A percentile compares a stretch with the other conserved stretches of the same genome.
Conservation (phyloP, 2,113 vertebrate genomes). For the Rutilus rutilus region DNA sequence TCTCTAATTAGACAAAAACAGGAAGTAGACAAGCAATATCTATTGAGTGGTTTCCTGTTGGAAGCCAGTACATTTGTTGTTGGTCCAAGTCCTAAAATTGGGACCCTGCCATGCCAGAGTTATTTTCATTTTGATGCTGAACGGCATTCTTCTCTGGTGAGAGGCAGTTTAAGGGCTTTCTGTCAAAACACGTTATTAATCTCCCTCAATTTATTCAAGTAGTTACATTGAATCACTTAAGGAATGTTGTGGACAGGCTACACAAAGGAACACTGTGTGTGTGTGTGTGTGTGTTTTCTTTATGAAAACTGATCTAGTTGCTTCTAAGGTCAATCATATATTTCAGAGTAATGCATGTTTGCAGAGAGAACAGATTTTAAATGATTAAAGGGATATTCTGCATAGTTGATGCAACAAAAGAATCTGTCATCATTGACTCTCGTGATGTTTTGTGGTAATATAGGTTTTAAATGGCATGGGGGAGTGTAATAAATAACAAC, state of each 20-base stretch:
- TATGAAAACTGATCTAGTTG: neutral
- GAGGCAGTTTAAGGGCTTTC: conserved; percentile 45
- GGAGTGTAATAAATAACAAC: neutral
- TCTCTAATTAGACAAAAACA: conserved; percentile 70
- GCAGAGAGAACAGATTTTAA: neutral
- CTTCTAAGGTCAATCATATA: neutral
- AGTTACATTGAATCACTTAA: conserved; percentile 18
- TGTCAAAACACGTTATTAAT: conserved; percentile 51
- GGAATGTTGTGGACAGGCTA: conserved; percentile 23
- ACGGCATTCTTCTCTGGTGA: conserved; percentile 54
- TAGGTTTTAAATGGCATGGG: neutral
- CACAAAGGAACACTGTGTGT: conserved; percentile 10
- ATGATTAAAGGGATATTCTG: neutral
- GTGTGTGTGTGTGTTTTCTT: neutral
- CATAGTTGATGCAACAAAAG: neutral
- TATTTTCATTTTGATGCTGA: conserved; percentile 63
- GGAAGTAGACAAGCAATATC: conserved; percentile 67
- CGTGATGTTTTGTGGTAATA: neutral
- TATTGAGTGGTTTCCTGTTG: conserved; percentile 66
- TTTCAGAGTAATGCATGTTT: neutral
- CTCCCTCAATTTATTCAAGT: conserved; percentile 36
- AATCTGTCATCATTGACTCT: neutral
- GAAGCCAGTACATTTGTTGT: conserved; percentile 54
- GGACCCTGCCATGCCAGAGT: conserved; percentile 54
- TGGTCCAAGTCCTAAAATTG: conserved; percentile 55